These are phyloP conservation scores for Aurelia sp. DNA, from an alignment of 30 jellyfish, hydroid and myxozoan species.

Conservation along the genomic window DNA sequence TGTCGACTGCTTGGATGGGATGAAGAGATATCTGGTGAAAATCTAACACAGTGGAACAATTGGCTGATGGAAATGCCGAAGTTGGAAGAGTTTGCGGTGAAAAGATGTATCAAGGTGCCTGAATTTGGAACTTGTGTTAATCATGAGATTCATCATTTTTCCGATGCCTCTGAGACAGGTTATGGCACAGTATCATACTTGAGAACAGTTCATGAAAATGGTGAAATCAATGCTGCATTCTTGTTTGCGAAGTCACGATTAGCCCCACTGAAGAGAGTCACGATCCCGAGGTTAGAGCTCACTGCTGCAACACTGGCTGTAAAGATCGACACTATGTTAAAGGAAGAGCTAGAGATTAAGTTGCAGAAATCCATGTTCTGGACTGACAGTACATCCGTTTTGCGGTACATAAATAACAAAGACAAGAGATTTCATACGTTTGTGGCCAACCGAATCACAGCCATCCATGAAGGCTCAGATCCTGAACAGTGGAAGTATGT, in stretches of 20 bases:
- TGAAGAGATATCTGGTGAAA: constrained; percentile 48
- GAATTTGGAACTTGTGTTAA: constrained; percentile 11
- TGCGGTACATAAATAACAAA: constrained; percentile 56
- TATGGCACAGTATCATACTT: constrained; percentile 68
- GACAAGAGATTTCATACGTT: constrained; percentile 59
- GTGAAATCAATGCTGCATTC: constrained; percentile 37
- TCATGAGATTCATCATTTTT: constrained; percentile 49
- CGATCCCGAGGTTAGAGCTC: constrained; percentile 72
- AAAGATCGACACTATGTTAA: constrained; percentile 42
- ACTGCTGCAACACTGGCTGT: constrained; percentile 75
- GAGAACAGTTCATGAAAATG: constrained; percentile 32
- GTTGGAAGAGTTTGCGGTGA: constrained; percentile 21
- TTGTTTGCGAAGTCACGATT: constrained; percentile 52
- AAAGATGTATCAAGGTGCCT: constrained; percentile 34
- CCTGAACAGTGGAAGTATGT: constrained; percentile 46
- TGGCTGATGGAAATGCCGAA: constrained; percentile 44
- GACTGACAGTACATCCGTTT: constrained; percentile 70
- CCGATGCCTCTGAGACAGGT: constrained; percentile 56
- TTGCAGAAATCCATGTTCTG: constrained; percentile 33
- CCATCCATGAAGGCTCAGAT: constrained; percentile 40
- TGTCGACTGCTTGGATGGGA: constrained; percentile 43
- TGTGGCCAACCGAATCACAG: constrained; percentile 61
- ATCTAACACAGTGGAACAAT: constrained; percentile 30
- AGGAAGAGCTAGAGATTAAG: constrained; percentile 52
- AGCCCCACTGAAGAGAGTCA: constrained; percentile 62